Evolutionary conservation across 92 coral and sea anemone species (phyloP).

Genomic region (Zoanthus sociatus): DNA sequence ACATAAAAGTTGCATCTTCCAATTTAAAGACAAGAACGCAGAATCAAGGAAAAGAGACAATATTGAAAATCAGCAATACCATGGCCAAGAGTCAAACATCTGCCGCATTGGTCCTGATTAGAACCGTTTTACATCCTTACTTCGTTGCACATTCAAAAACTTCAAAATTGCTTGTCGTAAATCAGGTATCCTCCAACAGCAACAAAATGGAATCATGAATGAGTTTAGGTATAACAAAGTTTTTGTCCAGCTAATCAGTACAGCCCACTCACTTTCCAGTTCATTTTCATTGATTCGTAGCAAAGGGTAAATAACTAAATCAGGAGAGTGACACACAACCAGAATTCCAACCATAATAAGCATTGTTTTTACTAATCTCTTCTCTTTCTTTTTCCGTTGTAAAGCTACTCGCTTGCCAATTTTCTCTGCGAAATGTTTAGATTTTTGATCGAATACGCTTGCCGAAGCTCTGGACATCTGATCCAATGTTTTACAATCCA

Average conservation of each 20-base stretch:
- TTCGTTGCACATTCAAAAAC: background rate
- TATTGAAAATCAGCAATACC: no score
- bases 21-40: slow-evolving; percentile 34
- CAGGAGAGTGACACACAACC: slow-evolving; percentile 12
- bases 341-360: background rate
- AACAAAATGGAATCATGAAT: background rate
- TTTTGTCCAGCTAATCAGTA: background rate
- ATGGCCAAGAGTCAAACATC: no score
- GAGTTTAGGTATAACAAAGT: background rate
- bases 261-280: no score
- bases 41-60: background rate
- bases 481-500: background rate
- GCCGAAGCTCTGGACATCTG: background rate
- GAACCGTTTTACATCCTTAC: no score
- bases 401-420: background rate
- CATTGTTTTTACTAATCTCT: slow-evolving; percentile 20
- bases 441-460: no score
- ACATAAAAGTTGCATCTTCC: slow-evolving; percentile 59
- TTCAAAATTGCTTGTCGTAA: background rate
- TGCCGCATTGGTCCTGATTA: no score
- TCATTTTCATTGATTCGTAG: background rate
- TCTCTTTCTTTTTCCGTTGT: background rate
- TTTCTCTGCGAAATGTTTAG: no score
- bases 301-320: background rate
- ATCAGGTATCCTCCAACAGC: background rate